Conservation (phyloP, 2,888 invertebrate species). For the Oscheius sp. region DNA sequence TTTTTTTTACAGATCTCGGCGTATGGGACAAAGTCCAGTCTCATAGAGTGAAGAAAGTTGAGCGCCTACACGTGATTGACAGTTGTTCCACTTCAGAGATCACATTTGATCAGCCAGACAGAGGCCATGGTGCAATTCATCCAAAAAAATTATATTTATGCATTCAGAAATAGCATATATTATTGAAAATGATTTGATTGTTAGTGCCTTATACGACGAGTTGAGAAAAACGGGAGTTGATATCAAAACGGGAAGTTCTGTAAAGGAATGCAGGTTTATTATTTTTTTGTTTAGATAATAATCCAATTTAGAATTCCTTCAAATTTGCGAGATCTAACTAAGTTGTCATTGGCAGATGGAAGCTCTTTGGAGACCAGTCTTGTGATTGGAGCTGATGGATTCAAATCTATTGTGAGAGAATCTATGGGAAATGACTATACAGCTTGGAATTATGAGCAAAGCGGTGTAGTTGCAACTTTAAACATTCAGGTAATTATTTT, state of each 20-base stretch:
- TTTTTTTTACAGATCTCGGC: conserved; percentile 75
- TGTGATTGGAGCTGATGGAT: conserved; percentile 90
- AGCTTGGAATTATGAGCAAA: conserved; percentile 85
- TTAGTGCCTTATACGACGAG: conserved; percentile 78
- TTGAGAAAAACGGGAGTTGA: conserved; percentile 57
- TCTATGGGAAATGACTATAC: conserved; percentile 84
- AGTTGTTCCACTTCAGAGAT: conserved; percentile 87
- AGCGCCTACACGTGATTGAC: conserved; percentile 82
- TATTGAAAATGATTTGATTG: conserved; percentile 89
- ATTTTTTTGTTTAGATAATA: neutral
- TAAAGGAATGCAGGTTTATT: conserved; percentile 47
- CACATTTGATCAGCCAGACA: conserved; percentile 81
- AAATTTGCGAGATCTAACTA: conserved; percentile 61
- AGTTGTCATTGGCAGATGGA: conserved; percentile 70
- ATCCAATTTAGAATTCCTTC: conserved; percentile 33
- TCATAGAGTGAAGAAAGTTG: conserved; percentile 80
- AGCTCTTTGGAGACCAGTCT: conserved; percentile 71
- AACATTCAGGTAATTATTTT: conserved; percentile 36
- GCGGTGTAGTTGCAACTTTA: conserved; percentile 90
- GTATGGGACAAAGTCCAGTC: conserved; percentile 84
- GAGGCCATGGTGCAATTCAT: conserved; percentile 70
- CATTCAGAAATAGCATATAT: conserved; percentile 84
- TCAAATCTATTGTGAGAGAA: conserved; percentile 84
- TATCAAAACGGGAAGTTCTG: conserved; percentile 77
- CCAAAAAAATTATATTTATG: neutral